Evolutionary conservation across 1,140 invertebrate genomes (phyloP).

Genomic region (Polyergus mexicanus): DNA sequence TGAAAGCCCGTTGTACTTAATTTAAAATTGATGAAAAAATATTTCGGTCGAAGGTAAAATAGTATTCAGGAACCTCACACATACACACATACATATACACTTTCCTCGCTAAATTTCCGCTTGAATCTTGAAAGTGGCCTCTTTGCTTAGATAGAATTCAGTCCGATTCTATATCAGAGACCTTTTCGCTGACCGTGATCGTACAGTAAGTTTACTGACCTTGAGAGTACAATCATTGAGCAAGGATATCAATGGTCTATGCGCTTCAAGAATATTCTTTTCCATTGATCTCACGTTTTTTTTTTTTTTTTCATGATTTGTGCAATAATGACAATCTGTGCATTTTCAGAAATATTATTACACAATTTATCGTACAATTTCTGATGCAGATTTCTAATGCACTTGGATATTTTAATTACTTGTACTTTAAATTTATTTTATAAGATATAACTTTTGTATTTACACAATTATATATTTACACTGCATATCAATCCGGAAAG

Average conservation of each 20-base stretch:
- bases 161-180: slow-evolving; percentile 13
- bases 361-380: too few species aligned
- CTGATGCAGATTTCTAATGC: too few species aligned
- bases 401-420: too few species aligned
- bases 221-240: slow-evolving; percentile 47
- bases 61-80: neutral
- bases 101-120: neutral
- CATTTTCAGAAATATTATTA: neutral
- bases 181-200: slow-evolving; percentile 59
- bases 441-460: too few species aligned
- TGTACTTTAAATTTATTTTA: too few species aligned
- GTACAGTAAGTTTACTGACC: slow-evolving; percentile 34
- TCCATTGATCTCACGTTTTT: slow-evolving; percentile 53
- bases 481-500: too few species aligned
- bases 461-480: too few species aligned
- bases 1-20: neutral
- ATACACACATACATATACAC: neutral
- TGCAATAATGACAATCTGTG: neutral
- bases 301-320: neutral
- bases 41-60: neutral
- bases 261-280: slow-evolving; percentile 51
- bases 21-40: neutral
- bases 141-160: neutral
- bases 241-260: slow-evolving; percentile 2
- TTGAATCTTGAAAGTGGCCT: neutral